These are phyloP conservation scores for Dicrurus megarhynchus DNA, from an alignment of 2,113 vertebrate species.

Conservation along the genomic window DNA sequence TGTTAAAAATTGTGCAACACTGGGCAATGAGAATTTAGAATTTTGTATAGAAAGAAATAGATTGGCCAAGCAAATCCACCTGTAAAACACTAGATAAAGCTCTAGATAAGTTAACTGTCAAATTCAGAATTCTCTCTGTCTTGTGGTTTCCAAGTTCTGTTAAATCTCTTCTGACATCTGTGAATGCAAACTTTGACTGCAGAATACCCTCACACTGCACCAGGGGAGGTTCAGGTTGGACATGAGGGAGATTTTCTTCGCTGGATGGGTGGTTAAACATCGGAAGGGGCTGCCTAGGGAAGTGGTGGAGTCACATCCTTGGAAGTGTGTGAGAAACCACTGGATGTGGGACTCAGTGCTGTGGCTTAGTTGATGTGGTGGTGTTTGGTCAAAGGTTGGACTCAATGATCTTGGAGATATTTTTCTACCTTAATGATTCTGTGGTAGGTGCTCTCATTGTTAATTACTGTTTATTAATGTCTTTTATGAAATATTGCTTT, in stretches of 20 bases:
- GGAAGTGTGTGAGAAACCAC: neutral
- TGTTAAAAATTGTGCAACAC: neutral
- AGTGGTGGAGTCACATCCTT: too few relatives aligned
- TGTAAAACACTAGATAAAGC: neutral
- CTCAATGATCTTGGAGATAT: rapidly evolving
- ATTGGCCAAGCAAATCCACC: neutral
- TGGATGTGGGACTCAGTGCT: neutral
- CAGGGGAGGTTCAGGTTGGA: neutral
- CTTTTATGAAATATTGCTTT: neutral
- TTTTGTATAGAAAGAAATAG: neutral
- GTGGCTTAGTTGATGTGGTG: neutral
- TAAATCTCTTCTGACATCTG: neutral
- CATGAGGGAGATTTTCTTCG: neutral
- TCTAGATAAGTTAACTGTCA: neutral
- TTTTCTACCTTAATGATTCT: neutral
- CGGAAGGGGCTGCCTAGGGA: neutral
- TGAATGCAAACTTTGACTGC: neutral
- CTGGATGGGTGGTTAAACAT: neutral
- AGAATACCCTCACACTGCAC: neutral
- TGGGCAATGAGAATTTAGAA: neutral
- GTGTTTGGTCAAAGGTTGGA: neutral
- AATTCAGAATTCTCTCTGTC: neutral
- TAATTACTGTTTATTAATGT: neutral
- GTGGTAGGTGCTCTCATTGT: neutral
- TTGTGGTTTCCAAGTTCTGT: neutral